phyloP scores from a whole-genome alignment of 2,113 vertebrate genomes.

The Phylloscopus trochiloides region DNA sequence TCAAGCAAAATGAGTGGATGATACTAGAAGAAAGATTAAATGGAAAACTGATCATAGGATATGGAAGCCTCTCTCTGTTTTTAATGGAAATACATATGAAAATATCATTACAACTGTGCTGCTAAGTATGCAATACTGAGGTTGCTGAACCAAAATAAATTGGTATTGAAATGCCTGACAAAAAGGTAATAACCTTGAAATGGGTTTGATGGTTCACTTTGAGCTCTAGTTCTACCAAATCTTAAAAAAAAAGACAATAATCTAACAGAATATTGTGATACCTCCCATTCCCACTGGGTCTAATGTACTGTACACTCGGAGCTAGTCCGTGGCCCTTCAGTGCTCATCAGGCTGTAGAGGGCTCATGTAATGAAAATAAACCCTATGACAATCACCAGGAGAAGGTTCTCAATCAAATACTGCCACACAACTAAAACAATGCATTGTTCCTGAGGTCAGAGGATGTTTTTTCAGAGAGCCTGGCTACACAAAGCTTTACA shows the following conservation, averaged over 20 bases:
- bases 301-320: fast-evolving
- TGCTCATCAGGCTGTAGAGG: background rate
- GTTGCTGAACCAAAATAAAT: background rate
- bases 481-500: background rate
- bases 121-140: background rate
- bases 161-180: background rate
- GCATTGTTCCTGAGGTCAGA: background rate
- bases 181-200: background rate
- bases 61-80: background rate
- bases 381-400: background rate
- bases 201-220: background rate
- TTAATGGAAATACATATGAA: background rate
- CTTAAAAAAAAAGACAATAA: background rate
- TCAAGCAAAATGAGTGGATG: background rate
- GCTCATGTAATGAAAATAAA: background rate
- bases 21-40: background rate
- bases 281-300: background rate
- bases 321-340: background rate
- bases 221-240: background rate
- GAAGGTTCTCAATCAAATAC: background rate
- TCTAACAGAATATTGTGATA: background rate
- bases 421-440: background rate
- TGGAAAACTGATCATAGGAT: background rate
- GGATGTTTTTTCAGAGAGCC: background rate
- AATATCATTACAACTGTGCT: background rate